Percentiles rank a stretch among this genome's conserved stretches.
phyloP scores from a whole-genome alignment of 2,888 invertebrate species.

The Prenolepis imparis region DNA sequence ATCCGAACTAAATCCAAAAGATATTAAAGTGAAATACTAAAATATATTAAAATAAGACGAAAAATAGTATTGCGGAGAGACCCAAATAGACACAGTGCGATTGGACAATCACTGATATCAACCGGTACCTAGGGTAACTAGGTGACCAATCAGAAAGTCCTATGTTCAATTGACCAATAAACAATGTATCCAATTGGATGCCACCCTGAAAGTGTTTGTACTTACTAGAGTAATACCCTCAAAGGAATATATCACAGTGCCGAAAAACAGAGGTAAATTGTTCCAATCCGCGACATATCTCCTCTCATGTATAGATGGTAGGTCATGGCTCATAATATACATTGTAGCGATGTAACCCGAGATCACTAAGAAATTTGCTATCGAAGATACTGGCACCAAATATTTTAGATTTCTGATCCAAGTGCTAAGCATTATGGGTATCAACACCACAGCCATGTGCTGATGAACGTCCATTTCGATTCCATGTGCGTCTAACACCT shows the following conservation, averaged over 20 bases:
- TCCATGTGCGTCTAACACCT: slow-evolving; percentile 91
- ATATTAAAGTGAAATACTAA: not conserved
- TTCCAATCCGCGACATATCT: slow-evolving; percentile 89
- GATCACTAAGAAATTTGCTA: slow-evolving; percentile 93
- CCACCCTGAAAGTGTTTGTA: slow-evolving; percentile 48
- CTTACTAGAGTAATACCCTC: slow-evolving; percentile 97
- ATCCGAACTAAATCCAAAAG: not conserved
- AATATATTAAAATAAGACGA: not conserved
- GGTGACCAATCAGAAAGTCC: too few relatives aligned
- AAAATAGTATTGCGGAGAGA: not conserved
- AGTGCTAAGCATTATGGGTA: slow-evolving; percentile 91
- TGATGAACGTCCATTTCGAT: slow-evolving; percentile 89
- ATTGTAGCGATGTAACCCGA: slow-evolving; percentile 92
- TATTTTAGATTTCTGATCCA: slow-evolving; percentile 93
- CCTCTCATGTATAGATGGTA: slow-evolving; percentile 90
- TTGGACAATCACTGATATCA: too few relatives aligned
- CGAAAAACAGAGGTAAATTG: slow-evolving; percentile 95
- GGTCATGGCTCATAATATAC: slow-evolving; percentile 91
- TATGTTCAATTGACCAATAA: too few relatives aligned
- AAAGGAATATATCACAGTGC: slow-evolving; percentile 98
- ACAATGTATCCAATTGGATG: too few relatives aligned
- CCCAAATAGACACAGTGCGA: too few relatives aligned
- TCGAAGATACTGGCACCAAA: slow-evolving; percentile 92
- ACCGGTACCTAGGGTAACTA: too few relatives aligned
- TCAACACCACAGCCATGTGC: slow-evolving; percentile 91